Evolutionary conservation across 2,797 vertebrate genomes (phyloP), one percentile per base, ranked within the genome.

Genomic region (Meriones psammophilus): DNA sequence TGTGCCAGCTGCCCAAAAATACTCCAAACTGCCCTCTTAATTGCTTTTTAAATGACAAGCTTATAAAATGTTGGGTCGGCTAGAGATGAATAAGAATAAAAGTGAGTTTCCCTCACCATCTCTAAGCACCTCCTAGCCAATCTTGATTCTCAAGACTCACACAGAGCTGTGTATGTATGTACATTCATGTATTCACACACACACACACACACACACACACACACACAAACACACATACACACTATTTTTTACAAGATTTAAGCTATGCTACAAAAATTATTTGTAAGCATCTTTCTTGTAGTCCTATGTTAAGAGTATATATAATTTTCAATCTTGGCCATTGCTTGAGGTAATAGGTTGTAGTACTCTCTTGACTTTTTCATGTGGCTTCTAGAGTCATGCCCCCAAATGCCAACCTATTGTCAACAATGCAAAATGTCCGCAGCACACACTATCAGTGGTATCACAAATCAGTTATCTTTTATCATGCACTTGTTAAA

Each of bases 31-130:
- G 73, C 78, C 85, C 91, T 81, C 80, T 74, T 74, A 64, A 84
- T 58, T 94, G 68, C 42, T 46, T 79, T 76, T 92, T 87, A 79
- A 94, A 79, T 94, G 86, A 95, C 88, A n/a, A n/a, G 39, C 68
- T 71, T 50, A 66, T 92, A 77, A 88, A 92, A 91, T 58, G 50
- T 79, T 91, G 66, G 50, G 62, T 12, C 88, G 76, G 39, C 28
- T 89, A 80, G 69, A 93, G 50, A 90, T 39, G 5, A 39, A 33
- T 73, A 5, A 73, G 58, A 46, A 76, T 28, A 56, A 69, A 93
- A 91, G 15, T 42, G 39, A 69, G 17, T 56, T 86, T 83, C 56
- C 46, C 9, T 26, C 36, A 54, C 3, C 22, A 46, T 42, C 62
- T 58, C 33, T 5, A 64, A 39, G 15, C 9, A 80, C 64, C 4